A percentile compares a stretch with the other conserved stretches of the same genome.
These are phyloP conservation scores for Pterostichus niger DNA, from an alignment of 2,888 invertebrate genomes.

Conservation along the genomic window DNA sequence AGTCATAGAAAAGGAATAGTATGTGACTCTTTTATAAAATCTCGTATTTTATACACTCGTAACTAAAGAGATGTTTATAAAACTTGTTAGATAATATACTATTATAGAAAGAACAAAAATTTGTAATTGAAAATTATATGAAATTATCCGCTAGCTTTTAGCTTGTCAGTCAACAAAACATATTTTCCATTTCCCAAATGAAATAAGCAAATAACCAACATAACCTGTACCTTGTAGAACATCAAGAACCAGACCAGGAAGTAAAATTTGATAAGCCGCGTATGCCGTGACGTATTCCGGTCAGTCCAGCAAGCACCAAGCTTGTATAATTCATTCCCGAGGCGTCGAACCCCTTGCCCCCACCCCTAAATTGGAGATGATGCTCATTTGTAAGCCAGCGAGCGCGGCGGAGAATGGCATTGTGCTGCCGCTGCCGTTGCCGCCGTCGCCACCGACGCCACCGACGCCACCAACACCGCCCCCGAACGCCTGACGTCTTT, in stretches of 20 bases:
- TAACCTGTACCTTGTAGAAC: background rate
- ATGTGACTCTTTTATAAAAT: no score
- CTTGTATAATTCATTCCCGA: slow-evolving; percentile 26
- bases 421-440: background rate
- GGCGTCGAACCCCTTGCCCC: slow-evolving; percentile 19
- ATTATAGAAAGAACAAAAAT: no score
- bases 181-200: slow-evolving; percentile 1
- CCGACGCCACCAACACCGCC: background rate
- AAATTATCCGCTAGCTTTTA: no score
- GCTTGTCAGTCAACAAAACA: background rate
- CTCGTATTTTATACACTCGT: no score
- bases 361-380: slow-evolving; percentile 3
- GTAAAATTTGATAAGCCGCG: slow-evolving; percentile 44
- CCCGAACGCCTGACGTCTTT: slow-evolving; percentile 14
- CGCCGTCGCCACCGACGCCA: no score
- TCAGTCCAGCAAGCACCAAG: slow-evolving; percentile 1
- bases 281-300: slow-evolving; percentile 32
- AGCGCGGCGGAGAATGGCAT: background rate
- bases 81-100: no score
- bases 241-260: slow-evolving; percentile 22
- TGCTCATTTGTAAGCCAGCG: slow-evolving; percentile 32
- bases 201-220: slow-evolving; percentile 29
- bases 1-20: no score
- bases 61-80: no score
- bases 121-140: no score